These are phyloP conservation scores for Lasioglossum marginatum DNA, from an alignment of 2,888 invertebrate species.

Conservation along the genomic window DNA sequence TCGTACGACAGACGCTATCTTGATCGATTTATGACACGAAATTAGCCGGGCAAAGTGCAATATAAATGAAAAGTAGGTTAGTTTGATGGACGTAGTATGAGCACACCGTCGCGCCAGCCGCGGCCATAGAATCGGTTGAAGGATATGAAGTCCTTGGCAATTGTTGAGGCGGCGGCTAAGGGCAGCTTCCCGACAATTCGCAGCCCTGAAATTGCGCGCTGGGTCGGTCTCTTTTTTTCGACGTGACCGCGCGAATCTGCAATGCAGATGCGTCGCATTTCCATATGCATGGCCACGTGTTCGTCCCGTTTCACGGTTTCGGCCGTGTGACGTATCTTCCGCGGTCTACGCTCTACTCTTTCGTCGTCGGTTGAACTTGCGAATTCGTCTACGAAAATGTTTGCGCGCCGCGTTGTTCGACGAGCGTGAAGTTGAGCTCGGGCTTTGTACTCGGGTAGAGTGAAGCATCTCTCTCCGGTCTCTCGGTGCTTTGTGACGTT, in stretches of 20 bases:
- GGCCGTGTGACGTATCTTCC: slow-evolving; percentile 42
- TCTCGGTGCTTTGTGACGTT: neutral
- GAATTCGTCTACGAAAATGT: neutral
- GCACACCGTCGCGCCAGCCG: neutral
- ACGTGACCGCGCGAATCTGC: slow-evolving; percentile 53
- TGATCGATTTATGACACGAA: slow-evolving; percentile 1
- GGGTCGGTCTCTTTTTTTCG: slow-evolving; percentile 47
- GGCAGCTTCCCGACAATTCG: slow-evolving; percentile 41
- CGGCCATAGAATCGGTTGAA: neutral
- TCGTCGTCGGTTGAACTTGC: neutral
- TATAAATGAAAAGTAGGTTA: slow-evolving; percentile 9
- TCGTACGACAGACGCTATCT: neutral
- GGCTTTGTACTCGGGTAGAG: neutral
- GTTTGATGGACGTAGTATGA: neutral
- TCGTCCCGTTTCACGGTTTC: slow-evolving; percentile 62
- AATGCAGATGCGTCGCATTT: slow-evolving; percentile 68
- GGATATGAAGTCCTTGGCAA: slow-evolving; percentile 25
- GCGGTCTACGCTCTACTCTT: slow-evolving; percentile 24
- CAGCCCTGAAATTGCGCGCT: slow-evolving; percentile 25
- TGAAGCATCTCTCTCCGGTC: neutral
- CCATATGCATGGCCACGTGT: slow-evolving; percentile 67
- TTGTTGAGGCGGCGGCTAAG: slow-evolving; percentile 6
- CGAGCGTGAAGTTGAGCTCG: neutral
- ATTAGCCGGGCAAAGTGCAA: slow-evolving; percentile 1
- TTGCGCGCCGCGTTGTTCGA: neutral